Evolutionary conservation across 2,888 invertebrate genomes (phyloP).

Genomic region (Perizoma affinitatum): DNA sequence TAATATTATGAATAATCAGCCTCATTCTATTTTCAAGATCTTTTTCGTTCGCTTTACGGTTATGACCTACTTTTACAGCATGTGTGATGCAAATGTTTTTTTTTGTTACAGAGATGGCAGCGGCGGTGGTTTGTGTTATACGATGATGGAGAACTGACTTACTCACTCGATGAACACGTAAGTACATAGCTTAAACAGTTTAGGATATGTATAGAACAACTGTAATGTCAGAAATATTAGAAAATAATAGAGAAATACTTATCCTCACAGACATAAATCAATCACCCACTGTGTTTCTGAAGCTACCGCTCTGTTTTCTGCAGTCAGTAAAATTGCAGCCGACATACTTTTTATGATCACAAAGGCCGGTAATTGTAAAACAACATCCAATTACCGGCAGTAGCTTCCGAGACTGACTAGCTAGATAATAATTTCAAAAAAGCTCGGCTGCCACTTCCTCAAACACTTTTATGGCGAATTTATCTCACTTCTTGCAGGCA

Average conservation of each 20-base stretch:
- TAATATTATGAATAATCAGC: too few species aligned
- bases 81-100: slow-evolving; percentile 16
- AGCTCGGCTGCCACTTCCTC: slow-evolving; percentile 44
- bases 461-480: slow-evolving; percentile 44
- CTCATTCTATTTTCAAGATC: too few species aligned
- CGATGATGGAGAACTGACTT: slow-evolving; percentile 98
- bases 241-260: neutral
- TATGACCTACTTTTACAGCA: too few species aligned
- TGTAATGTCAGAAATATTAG: too few species aligned
- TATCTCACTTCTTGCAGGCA: slow-evolving; percentile 41
- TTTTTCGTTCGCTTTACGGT: too few species aligned
- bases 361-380: slow-evolving; percentile 16
- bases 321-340: slow-evolving; percentile 9
- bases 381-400: slow-evolving; percentile 41
- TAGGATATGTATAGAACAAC: neutral
- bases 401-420: slow-evolving; percentile 33
- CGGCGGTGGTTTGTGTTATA: slow-evolving; percentile 98
- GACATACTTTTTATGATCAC: slow-evolving; percentile 15
- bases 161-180: slow-evolving; percentile 99
- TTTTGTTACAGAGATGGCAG: slow-evolving; percentile 97
- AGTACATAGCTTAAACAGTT: slow-evolving; percentile 76
- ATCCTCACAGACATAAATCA: slow-evolving; percentile 1
- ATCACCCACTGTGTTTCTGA: neutral
- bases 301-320: neutral
- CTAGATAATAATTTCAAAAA: slow-evolving; percentile 40